Evolutionary conservation across 2,888 invertebrate genomes (phyloP), one percentile per base, ranked within the genome.

Genomic region (Nebria salina): DNA sequence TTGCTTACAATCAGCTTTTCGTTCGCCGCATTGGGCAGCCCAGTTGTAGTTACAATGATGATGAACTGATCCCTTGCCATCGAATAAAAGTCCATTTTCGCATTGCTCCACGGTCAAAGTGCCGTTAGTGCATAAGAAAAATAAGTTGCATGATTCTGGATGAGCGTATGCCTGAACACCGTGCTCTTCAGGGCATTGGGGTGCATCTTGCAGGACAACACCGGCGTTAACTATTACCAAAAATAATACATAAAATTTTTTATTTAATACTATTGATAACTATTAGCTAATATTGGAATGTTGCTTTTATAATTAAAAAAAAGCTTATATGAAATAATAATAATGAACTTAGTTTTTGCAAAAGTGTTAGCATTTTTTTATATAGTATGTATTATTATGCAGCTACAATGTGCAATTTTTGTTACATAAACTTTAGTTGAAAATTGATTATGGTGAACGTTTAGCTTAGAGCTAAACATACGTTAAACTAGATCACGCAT

Each of bases 31-130:
- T 84, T 97, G 93, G 2, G 95, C 97, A 11, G 95, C 97, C 97
- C 97, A 97, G 90, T 96, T 91, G 90, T 97, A 97, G 91, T 97
- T 97, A 92, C 97, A 98, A 90, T 97, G 96, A 88, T 97, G 94
- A 90, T 97, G 94, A 0, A 96, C 95, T 25, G 93, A 93, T 1
- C 97, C 97, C 86, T 96, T 96, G 82, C 97, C 97, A 88, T 97
- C 97, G 87, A 96, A 97, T 68, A 97, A 91, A 43, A 98, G 91
- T 4, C 97, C 97, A 86, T 98, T 97, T 87, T 96, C 97, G 86
- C 97, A 98, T 42, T 94, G 95, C 88, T 97, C 97, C 84, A 96
- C 93, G 1, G 96, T 96, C 86, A 97, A 89, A 1, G 96, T 96
- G 72, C 97, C 97, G 87, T 97, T 97, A 83, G 94, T 95, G 89